These are phyloP conservation scores for Saccostrea glomerata DNA, from an alignment of 1,140 invertebrate genomes.

Conservation along the genomic window DNA sequence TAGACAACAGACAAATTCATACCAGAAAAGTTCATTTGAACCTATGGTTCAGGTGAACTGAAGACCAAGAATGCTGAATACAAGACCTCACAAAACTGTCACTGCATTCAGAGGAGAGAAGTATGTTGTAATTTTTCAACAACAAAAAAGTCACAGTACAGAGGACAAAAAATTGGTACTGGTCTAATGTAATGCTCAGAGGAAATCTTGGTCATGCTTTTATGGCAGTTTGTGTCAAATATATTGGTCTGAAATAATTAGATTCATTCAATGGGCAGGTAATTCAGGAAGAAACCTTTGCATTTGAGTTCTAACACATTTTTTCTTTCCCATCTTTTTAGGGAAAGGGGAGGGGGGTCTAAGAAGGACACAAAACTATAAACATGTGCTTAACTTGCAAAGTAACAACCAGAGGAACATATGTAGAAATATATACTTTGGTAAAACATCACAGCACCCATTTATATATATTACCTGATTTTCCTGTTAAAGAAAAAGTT, in stretches of 20 bases:
- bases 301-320: too few relatives aligned
- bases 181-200: neutral
- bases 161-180: neutral
- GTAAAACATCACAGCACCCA: conserved; percentile 25
- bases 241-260: neutral
- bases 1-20: too few relatives aligned
- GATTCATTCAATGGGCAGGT: neutral
- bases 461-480: neutral
- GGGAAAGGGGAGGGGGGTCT: neutral
- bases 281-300: neutral
- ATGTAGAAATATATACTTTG: neutral
- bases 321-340: too few relatives aligned
- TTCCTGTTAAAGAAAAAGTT: neutral
- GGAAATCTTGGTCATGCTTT: neutral
- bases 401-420: neutral
- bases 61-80: neutral
- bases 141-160: neutral
- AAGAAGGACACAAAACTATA: neutral
- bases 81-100: neutral
- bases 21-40: too few relatives aligned
- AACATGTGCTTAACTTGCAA: neutral
- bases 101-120: neutral
- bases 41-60: too few relatives aligned
- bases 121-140: neutral
- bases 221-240: neutral